Evolutionary conservation across 2,888 invertebrate genomes (phyloP).

Genomic region (Sussaba pulchella): DNA sequence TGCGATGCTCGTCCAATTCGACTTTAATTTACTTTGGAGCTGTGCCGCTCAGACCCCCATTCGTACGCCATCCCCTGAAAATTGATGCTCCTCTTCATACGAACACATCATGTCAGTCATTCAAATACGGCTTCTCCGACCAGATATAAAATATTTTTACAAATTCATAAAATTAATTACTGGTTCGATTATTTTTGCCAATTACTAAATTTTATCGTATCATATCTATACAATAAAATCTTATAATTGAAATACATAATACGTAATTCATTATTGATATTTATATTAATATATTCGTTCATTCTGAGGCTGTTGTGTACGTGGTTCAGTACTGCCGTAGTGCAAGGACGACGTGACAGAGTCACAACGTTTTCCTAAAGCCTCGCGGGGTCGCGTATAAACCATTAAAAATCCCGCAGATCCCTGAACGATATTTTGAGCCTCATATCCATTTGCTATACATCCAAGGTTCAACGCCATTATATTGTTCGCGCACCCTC

Average conservation of each 20-base stretch:
- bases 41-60: not conserved
- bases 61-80: constrained; percentile 1
- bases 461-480: constrained; percentile 5
- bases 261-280: too few species aligned
- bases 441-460: constrained; percentile 17
- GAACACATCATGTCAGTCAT: not conserved
- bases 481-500: constrained; percentile 24
- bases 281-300: too few species aligned
- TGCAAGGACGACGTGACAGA: not conserved
- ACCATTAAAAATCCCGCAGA: not conserved
- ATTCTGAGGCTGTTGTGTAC: not conserved
- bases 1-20: constrained; percentile 39
- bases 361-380: constrained; percentile 17
- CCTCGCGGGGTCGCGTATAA: not conserved
- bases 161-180: too few species aligned
- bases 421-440: constrained; percentile 20
- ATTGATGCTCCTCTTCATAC: not conserved
- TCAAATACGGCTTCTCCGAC: not conserved
- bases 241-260: too few species aligned
- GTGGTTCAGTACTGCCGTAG: not conserved
- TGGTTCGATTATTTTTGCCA: too few species aligned
- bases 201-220: too few species aligned
- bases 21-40: constrained; percentile 49
- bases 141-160: not conserved
- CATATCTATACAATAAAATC: too few species aligned